These are phyloP conservation scores for Sardina pilchardus DNA, from an alignment of 2,113 vertebrate genomes.

Conservation along the genomic window DNA sequence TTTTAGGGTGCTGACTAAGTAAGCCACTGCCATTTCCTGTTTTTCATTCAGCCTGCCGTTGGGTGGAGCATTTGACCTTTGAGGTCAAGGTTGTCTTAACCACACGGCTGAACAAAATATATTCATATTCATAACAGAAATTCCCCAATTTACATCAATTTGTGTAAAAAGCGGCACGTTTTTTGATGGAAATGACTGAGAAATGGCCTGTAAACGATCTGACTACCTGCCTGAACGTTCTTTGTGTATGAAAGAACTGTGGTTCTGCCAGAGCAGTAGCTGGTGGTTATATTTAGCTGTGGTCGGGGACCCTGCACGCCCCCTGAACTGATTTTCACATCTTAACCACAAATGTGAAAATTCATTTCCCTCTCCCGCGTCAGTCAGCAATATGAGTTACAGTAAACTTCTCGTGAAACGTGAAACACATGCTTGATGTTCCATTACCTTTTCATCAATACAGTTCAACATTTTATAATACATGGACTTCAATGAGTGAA, in stretches of 20 bases:
- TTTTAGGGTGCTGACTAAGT: constrained; percentile 6
- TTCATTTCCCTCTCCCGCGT: background rate
- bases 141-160: background rate
- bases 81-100: background rate
- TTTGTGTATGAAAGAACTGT: background rate
- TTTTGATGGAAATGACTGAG: background rate
- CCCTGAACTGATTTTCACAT: background rate
- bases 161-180: background rate
- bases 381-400: background rate
- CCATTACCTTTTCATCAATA: background rate
- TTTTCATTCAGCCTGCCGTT: background rate
- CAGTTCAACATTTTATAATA: background rate
- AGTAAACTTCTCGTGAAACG: background rate
- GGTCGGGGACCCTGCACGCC: background rate
- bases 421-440: background rate
- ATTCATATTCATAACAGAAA: background rate
- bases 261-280: background rate
- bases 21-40: background rate
- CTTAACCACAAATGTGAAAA: background rate
- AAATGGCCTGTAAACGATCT: background rate
- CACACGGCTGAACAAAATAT: background rate
- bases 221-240: background rate
- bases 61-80: background rate
- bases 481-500: background rate
- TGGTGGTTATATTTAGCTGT: background rate